Evolutionary conservation across 2,888 invertebrate genomes (phyloP).

Genomic region (Neoitamus cyanurus): DNA sequence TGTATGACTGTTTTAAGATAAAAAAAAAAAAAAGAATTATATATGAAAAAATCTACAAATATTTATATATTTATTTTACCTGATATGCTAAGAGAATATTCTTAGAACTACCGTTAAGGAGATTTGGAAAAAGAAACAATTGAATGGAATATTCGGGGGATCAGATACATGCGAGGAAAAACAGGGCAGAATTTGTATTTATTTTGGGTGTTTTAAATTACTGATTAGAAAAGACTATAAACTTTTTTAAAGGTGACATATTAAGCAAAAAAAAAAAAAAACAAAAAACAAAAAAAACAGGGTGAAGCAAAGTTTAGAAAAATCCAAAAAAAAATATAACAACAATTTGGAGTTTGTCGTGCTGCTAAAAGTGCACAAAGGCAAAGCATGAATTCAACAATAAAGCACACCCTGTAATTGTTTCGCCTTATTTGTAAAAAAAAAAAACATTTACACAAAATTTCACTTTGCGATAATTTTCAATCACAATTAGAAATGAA

Average conservation of each 20-base stretch:
- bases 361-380: no score
- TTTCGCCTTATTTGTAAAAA: not conserved
- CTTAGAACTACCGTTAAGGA: not conserved
- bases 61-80: not conserved
- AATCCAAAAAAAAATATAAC: no score
- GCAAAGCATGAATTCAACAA: no score
- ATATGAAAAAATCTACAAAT: not conserved
- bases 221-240: not conserved
- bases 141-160: not conserved
- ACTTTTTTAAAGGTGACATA: not conserved
- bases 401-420: not conserved
- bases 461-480: not conserved
- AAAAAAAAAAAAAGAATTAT: not conserved
- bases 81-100: not conserved
- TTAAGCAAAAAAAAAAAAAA: not conserved
- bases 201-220: not conserved
- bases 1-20: not conserved
- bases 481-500: not conserved
- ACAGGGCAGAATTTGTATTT: no score
- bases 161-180: not conserved
- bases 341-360: no score
- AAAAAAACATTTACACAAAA: not conserved
- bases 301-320: not conserved
- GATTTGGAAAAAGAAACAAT: not conserved
- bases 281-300: not conserved